Evolutionary conservation across 2,113 vertebrate species (phyloP), one percentile per base, ranked within the genome.

Genomic region (Prolemur simus): DNA sequence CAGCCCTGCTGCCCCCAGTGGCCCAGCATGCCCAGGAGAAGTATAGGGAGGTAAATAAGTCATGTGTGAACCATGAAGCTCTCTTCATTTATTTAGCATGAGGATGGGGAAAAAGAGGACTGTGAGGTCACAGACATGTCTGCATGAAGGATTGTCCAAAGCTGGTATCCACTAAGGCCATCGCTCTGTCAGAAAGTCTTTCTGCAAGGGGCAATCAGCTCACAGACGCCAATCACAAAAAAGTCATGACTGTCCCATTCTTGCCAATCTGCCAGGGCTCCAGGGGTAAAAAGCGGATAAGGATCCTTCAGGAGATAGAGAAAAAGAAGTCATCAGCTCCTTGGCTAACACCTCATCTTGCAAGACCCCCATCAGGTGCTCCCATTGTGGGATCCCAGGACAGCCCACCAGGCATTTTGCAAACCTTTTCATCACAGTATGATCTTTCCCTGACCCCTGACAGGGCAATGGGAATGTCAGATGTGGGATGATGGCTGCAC

Each of bases 251-350:
- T 0, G 99, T 99, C 94, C 99, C 98, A 13, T 99, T 99, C 98
- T 99, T 99, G 84, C 99, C 99, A 0, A 99, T 99, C 98, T 99
- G 99, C 99, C 99, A 99, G 32, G 98, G 98, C 96, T 99, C 99
- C 99, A 99, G 20, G 0, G 99, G 98, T 39, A 97, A 97, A 97
- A 99, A 99, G 93, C 98, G 96, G 37, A 99, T 98, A 25, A 99
- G 11, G 71, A 99, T 99, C 98, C 99, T 99, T 97, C 34, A 94
- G 63, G 1, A 98, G 52, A 85, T 8, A 66, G 45, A 94, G 49
- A 95, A 64, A 76, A 87, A 77, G 64, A 52, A 49, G 34, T 95
- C 64, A 63, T 96, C 80, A 97, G 82, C 15, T 64, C 29, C 47
- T 71, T 68, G 42, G 20, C 52, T 78, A 94, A 60, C 6, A 23